Percentiles rank a stretch among this genome's conserved stretches.
Conservation (phyloP, 92 coral and sea anemone genomes). For the Palythoa caribaeorum region DNA sequence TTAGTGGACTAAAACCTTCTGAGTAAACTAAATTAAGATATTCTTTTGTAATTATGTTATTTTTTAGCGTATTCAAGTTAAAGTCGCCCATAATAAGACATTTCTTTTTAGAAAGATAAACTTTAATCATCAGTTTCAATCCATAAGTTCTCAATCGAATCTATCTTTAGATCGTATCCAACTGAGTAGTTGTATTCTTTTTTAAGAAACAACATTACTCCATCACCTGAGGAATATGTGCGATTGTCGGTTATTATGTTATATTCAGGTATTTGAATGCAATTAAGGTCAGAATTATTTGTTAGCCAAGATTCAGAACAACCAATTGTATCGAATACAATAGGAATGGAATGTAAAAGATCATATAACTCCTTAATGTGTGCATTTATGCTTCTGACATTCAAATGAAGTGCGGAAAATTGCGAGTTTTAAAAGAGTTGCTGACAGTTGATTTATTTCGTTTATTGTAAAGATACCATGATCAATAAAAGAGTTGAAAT, state of each 20-base stretch:
- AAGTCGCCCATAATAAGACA: conserved; percentile 44
- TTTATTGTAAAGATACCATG: conserved; percentile 15
- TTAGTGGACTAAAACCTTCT: conserved; percentile 50
- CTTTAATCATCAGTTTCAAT: background rate
- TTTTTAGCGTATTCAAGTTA: conserved; percentile 42
- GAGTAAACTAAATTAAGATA: conserved; percentile 48
- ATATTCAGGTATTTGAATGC: conserved; percentile 40
- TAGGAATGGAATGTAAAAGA: conserved; percentile 27
- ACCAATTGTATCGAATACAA: conserved; percentile 11
- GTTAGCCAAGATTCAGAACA: conserved; percentile 37
- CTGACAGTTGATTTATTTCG: conserved; percentile 11
- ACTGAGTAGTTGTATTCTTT: background rate
- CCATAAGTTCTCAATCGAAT: too few relatives aligned
- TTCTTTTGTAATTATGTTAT: conserved; percentile 51
- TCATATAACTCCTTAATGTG: conserved; percentile 6
- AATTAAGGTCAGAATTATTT: background rate
- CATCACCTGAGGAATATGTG: conserved; percentile 38
- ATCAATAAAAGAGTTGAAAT: conserved; percentile 1
- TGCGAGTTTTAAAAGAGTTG: background rate
- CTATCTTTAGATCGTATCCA: too few relatives aligned
- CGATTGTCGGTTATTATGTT: conserved; percentile 44
- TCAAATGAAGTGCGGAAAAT: conserved; percentile 1
- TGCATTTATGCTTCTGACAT: background rate
- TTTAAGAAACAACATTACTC: conserved; percentile 25
- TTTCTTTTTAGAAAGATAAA: background rate